Percentiles rank a stretch among this genome's conserved stretches.
phyloP scores from a whole-genome alignment of 2,113 vertebrate species.

The Phaethornis superciliosus region DNA sequence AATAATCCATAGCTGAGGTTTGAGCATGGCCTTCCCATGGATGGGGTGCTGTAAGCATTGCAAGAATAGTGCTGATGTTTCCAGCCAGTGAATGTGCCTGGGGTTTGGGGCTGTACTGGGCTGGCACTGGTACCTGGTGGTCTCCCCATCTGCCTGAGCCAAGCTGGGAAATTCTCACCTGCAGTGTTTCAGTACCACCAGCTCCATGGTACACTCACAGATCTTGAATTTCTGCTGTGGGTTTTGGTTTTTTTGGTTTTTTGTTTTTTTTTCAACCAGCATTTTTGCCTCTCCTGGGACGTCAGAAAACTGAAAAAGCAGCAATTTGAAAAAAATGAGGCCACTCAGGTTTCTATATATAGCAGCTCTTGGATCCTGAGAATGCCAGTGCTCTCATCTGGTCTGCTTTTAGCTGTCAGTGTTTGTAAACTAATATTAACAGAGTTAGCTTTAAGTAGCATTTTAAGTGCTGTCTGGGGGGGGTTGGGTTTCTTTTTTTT shows the following conservation, averaged over 20 bases:
- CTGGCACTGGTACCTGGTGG: background rate
- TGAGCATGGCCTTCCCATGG: fast-evolving
- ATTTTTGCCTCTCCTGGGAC: background rate
- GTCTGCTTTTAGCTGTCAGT: slow-evolving; percentile 31
- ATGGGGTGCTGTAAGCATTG: background rate
- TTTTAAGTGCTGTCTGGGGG: background rate
- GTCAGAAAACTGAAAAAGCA: slow-evolving; percentile 18
- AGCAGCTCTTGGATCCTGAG: slow-evolving; percentile 11
- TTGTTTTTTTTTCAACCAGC: background rate
- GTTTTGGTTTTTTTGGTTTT: too few relatives aligned
- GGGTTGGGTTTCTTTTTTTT: background rate
- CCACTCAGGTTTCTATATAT: slow-evolving; percentile 35
- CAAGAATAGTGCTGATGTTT: background rate
- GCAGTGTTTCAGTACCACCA: background rate
- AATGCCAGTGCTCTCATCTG: background rate
- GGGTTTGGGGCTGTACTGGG: background rate
- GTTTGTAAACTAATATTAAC: slow-evolving; percentile 44
- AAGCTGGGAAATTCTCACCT: background rate
- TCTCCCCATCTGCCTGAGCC: background rate
- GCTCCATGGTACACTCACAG: background rate
- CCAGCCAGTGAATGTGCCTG: background rate
- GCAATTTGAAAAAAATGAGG: slow-evolving; percentile 29
- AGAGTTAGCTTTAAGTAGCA: slow-evolving; percentile 16
- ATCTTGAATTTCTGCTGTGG: background rate
- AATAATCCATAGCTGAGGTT: background rate